These are phyloP conservation scores for Willisornis vidua DNA, from an alignment of 2,113 vertebrate species.

Conservation along the genomic window DNA sequence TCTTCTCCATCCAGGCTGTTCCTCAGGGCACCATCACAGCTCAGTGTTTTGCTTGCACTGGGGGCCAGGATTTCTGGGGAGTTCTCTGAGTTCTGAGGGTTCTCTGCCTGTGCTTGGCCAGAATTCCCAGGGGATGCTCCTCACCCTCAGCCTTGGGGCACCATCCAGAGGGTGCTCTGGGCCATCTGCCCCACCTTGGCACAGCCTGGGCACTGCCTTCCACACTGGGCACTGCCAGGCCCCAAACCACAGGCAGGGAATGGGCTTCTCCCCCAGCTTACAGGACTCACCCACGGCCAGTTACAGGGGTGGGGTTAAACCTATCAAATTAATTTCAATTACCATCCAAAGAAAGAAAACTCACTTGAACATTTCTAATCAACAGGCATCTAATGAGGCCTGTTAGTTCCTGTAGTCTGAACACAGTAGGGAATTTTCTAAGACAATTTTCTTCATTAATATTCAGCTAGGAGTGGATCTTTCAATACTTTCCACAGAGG, in stretches of 20 bases:
- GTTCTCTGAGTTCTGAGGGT: neutral
- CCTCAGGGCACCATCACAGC: neutral
- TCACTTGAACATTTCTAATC: conserved; percentile 72
- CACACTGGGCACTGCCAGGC: neutral
- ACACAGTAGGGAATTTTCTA: conserved; percentile 65
- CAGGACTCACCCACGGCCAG: neutral
- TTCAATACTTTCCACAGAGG: conserved; percentile 15
- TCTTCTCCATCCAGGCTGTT: neutral
- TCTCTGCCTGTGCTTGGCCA: neutral
- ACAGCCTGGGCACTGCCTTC: rapidly evolving
- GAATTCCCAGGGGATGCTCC: neutral
- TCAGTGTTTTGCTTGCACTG: too few relatives aligned
- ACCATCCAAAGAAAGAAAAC: conserved; percentile 69
- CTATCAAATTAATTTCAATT: conserved; percentile 71
- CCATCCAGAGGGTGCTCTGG: rapidly evolving
- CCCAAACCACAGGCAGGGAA: neutral
- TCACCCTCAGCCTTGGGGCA: neutral
- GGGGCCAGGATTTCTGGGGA: neutral
- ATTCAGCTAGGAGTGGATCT: conserved; percentile 68
- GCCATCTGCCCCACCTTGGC: too few relatives aligned
- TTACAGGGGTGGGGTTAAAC: neutral
- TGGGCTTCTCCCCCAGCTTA: neutral
- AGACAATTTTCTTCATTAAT: conserved; percentile 74
- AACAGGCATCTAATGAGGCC: conserved; percentile 74
- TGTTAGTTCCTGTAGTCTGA: conserved; percentile 67